These are phyloP conservation scores for Oophaga sylvatica DNA, from an alignment of 2,797 vertebrate genomes.

Conservation along the genomic window DNA sequence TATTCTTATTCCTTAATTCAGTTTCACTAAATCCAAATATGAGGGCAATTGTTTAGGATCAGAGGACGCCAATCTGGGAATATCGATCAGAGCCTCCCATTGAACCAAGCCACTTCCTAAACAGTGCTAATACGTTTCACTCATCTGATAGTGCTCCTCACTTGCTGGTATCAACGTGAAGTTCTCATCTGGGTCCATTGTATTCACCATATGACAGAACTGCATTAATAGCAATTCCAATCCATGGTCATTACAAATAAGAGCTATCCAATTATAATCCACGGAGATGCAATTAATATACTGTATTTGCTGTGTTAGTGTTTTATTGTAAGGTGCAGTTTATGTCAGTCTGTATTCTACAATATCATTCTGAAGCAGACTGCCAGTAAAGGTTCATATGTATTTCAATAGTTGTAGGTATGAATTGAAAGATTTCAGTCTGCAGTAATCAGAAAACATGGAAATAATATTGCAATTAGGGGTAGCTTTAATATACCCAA, in stretches of 20 bases:
- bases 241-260: not conserved
- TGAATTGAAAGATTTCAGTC: too few relatives aligned
- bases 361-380: not conserved
- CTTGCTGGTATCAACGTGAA: not conserved
- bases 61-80: not conserved
- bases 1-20: conserved; percentile 22
- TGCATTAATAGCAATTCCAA: not conserved
- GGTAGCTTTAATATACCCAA: too few relatives aligned
- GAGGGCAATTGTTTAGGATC: conserved; percentile 18
- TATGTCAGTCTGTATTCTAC: not conserved
- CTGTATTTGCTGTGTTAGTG: not conserved
- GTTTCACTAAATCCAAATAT: conserved; percentile 25
- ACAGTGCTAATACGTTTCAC: not conserved
- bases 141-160: not conserved
- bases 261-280: not conserved
- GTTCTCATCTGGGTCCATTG: not conserved
- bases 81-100: conserved; percentile 21
- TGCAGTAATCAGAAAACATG: not conserved
- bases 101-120: not conserved
- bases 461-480: not conserved
- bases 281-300: not conserved
- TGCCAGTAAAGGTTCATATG: not conserved
- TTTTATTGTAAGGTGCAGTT: not conserved
- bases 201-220: not conserved
- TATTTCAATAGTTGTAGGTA: not conserved